Base-by-base conservation (phyloP, 2,797 vertebrate species). In the Microchirus variegatus region DNA sequence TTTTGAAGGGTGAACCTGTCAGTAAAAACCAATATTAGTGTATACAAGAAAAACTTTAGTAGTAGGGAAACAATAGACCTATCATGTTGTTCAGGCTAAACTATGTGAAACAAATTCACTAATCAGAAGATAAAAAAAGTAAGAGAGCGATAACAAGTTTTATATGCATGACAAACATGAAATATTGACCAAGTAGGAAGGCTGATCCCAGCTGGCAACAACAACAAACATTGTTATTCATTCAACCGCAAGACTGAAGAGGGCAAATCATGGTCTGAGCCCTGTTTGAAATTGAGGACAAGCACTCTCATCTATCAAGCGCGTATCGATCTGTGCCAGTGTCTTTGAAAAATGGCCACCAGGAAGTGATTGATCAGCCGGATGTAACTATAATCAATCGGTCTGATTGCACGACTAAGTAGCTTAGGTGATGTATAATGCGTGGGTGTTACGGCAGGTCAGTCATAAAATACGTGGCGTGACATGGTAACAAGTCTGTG, bases 311-410 rank as follows among this genome's bases (percentile, higher is more conserved):
- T 84, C 75, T 59, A 46, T 82, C 63, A 76, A 66, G 59, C 42
- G 37, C 47, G 44, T 26, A 81, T 80, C 19, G 74, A 84, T 63
- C 66, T 15, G 48, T 40, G 36, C 38, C 58, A 44, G 38, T 59
- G 67, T 72, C 66, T 80, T 74, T 80, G 70, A 81, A 74, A 73
- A 77, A 81, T 75, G 70, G 48, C 75, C 63, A 75, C 50, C 45
- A 50, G 54, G 41, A 70, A 64, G 52, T 70, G 77, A 83, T 70
- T 83, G 82, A 87, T 80, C 75, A 64, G 63, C 69, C 49, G 63
- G 62, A 41, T 60, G 45, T 69, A 65, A 63, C 37, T 71, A 60
- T 69, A 63, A 84, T 78, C 76, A 80, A 78, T 76, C 3, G 14
- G 48, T 78, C 63, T 37, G 59, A 73, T 49, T 71, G 40, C 43